Conservation (phyloP, 2,888 invertebrate genomes). For the Clitarchus hookeri region DNA sequence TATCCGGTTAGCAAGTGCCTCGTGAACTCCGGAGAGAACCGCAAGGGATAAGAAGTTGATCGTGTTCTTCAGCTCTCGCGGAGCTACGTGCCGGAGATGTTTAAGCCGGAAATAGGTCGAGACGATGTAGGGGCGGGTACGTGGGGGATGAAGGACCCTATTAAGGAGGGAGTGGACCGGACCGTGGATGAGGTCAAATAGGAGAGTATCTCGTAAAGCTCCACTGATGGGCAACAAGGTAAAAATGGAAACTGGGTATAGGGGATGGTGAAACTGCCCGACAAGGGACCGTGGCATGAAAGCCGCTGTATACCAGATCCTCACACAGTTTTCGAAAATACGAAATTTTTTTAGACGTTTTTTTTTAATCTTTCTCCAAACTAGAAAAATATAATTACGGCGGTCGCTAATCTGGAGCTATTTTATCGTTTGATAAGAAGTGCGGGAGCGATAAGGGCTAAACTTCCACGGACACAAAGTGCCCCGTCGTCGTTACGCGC, state of each 20-base stretch:
- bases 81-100: not conserved
- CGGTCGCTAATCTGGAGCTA: too few relatives aligned
- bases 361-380: too few relatives aligned
- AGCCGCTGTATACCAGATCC: too few relatives aligned
- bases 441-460: too few relatives aligned
- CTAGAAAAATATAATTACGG: too few relatives aligned
- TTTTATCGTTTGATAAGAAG: too few relatives aligned
- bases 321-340: too few relatives aligned
- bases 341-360: too few relatives aligned
- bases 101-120: constrained; percentile 10
- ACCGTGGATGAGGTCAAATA: not conserved
- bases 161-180: not conserved
- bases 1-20: too few relatives aligned
- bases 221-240: not conserved
- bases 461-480: too few relatives aligned
- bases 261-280: not conserved
- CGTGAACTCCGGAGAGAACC: too few relatives aligned
- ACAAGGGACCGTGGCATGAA: not conserved
- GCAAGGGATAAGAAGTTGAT: not conserved
- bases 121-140: not conserved
- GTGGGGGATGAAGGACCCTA: not conserved
- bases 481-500: too few relatives aligned
- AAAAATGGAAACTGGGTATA: not conserved
- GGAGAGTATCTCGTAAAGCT: constrained; percentile 7
- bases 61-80: not conserved